A percentile compares a stretch with the other conserved stretches of the same genome.
Conservation (phyloP, 2,113 vertebrate species). For the cattle (Bos taurus) region ARS-UCD2.0 NC_037336.1:100133501-100134000, state of each 20-base stretch:
- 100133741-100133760: background rate
- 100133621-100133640: background rate
- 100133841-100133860: too few relatives aligned
- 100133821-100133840: background rate
- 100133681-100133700: background rate
- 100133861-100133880: background rate
- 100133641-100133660: background rate
- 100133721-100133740: background rate
- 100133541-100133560: background rate
- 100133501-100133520: background rate
- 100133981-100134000: background rate
- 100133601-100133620: background rate
- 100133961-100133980: rapidly evolving
- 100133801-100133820: background rate
- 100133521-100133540: background rate
- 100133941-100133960: background rate
- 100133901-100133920: background rate
- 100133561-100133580: background rate
- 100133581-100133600: background rate
- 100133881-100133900: background rate
- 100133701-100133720: too few relatives aligned
- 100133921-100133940: rapidly evolving
- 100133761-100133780: rapidly evolving
- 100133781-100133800: background rate
- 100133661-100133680: background rate